phyloP scores from a whole-genome alignment of 2,888 invertebrate genomes.

The Agrypnus murinus region DNA sequence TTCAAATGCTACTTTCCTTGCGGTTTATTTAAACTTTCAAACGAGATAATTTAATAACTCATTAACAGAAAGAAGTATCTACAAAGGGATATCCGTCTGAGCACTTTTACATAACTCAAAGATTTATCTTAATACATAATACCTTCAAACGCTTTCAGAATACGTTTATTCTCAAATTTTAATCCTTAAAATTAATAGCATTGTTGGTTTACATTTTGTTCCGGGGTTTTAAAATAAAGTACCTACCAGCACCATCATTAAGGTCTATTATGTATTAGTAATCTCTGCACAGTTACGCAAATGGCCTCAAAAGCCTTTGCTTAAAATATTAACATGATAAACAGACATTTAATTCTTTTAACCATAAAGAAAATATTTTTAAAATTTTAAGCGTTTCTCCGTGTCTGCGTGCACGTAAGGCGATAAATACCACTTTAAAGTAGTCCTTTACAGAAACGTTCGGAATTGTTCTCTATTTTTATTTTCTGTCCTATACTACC shows the following conservation, averaged over 20 bases:
- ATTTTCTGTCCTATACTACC: constrained; percentile 1
- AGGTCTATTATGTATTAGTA: constrained; percentile 10
- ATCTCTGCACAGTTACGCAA: constrained; percentile 1
- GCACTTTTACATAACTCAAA: too few relatives aligned
- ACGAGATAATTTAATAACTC: too few relatives aligned
- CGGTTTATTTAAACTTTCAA: too few relatives aligned
- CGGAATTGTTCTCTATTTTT: neutral
- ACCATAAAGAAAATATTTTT: neutral
- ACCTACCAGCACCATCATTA: neutral
- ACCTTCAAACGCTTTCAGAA: neutral
- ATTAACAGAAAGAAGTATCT: too few relatives aligned
- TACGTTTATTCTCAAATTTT: constrained; percentile 8
- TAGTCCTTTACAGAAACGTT: neutral
- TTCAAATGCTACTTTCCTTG: constrained; percentile 17
- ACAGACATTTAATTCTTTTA: neutral
- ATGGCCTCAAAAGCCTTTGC: neutral
- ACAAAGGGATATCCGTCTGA: too few relatives aligned
- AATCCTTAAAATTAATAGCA: constrained; percentile 2
- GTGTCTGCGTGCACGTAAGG: neutral
- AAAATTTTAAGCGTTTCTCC: neutral
- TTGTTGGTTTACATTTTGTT: neutral
- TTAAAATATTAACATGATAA: constrained; percentile 21
- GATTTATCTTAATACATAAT: neutral
- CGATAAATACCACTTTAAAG: constrained; percentile 1
- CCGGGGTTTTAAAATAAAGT: neutral